Evolutionary conservation across 2,113 vertebrate genomes (phyloP).

Genomic region (Gobio gobio): DNA sequence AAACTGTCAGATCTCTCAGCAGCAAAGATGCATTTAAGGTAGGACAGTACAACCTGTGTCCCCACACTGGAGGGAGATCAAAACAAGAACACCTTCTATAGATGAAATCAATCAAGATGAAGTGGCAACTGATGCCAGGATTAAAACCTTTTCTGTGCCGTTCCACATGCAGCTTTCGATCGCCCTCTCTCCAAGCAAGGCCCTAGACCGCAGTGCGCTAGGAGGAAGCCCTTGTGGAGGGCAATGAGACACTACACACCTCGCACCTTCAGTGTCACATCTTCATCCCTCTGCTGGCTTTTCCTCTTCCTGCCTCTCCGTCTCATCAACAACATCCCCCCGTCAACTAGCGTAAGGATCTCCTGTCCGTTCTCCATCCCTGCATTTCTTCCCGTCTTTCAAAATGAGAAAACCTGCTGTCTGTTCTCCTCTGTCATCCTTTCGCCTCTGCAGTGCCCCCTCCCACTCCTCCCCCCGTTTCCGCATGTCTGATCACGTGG

Average conservation of each 20-base stretch:
- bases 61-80: not conserved
- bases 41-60: not conserved
- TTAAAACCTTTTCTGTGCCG: not conserved
- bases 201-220: constrained; percentile 51
- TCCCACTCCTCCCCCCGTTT: constrained; percentile 41
- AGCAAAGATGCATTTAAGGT: not conserved
- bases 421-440: constrained; percentile 43
- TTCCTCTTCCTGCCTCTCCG: constrained; percentile 55
- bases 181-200: not conserved
- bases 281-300: constrained; percentile 52
- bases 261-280: constrained; percentile 67
- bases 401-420: constrained; percentile 14
- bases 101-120: not conserved
- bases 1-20: not conserved
- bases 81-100: not conserved
- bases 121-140: not conserved
- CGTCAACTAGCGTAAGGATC: constrained; percentile 38
- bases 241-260: constrained; percentile 65
- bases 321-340: constrained; percentile 42
- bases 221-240: constrained; percentile 46
- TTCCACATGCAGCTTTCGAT: not conserved
- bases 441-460: constrained; percentile 64
- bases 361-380: constrained; percentile 51
- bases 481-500: constrained; percentile 60
- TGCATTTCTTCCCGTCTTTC: constrained; percentile 13